Evolutionary conservation across 2,888 invertebrate species (phyloP).

Genomic region (Ametastegia equiseti): DNA sequence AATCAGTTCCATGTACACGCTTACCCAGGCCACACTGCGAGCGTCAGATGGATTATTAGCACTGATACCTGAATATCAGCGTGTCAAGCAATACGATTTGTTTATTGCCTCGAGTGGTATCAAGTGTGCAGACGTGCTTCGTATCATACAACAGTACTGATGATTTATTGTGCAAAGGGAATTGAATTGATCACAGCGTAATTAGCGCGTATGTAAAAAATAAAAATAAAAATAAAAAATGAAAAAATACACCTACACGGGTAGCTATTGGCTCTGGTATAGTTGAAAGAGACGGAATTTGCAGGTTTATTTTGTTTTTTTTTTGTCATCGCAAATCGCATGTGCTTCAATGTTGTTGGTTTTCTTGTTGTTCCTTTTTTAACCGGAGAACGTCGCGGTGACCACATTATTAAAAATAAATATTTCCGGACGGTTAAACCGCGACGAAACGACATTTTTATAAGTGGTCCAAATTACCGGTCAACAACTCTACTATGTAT

Average conservation of each 20-base stretch:
- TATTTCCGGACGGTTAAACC: slow-evolving; percentile 42
- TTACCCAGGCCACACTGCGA: not conserved
- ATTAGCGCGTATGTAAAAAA: not conserved
- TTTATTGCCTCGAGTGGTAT: slow-evolving; percentile 6
- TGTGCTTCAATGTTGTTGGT: not conserved
- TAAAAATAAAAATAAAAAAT: not conserved
- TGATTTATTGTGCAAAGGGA: not conserved
- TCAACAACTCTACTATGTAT: not conserved
- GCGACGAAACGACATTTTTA: slow-evolving; percentile 46
- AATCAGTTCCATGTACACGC: not conserved
- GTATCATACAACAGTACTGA: not conserved
- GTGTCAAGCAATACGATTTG: slow-evolving; percentile 15
- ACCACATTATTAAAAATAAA: slow-evolving; percentile 47
- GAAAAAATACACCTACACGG: not conserved
- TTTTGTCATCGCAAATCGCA: not conserved
- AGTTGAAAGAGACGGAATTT: not conserved
- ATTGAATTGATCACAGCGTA: not conserved
- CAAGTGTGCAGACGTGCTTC: not conserved
- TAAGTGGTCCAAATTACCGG: slow-evolving; percentile 39
- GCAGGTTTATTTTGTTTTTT: not conserved
- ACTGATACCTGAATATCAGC: slow-evolving; percentile 22
- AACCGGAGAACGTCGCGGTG: slow-evolving; percentile 9
- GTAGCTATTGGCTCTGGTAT: not conserved
- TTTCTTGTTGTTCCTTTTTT: not conserved
- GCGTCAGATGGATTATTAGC: slow-evolving; percentile 1